Percentiles rank a stretch among this genome's conserved stretches.
phyloP scores from a whole-genome alignment of 2,888 invertebrate species.

The Lycophotia porphyrea region DNA sequence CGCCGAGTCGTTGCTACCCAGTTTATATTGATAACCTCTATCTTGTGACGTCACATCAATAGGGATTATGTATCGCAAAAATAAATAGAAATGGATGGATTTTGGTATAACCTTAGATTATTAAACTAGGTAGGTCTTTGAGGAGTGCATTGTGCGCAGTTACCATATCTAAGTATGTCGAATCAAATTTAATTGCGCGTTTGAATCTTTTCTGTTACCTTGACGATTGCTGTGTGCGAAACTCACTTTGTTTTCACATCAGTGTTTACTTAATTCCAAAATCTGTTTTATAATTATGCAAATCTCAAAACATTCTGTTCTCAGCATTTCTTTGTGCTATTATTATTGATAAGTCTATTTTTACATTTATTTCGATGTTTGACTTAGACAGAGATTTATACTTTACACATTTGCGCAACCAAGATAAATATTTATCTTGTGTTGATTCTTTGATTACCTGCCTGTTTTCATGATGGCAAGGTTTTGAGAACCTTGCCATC shows the following conservation, averaged over 20 bases:
- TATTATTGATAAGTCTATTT: constrained; percentile 24
- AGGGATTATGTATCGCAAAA: constrained; percentile 44
- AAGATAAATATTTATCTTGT: constrained; percentile 46
- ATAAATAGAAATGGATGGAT: constrained; percentile 49
- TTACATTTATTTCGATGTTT: constrained; percentile 31
- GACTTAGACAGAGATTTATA: neutral
- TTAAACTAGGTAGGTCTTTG: constrained; percentile 14
- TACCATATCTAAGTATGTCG: neutral
- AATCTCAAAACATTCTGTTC: constrained; percentile 1
- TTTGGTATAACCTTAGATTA: constrained; percentile 26
- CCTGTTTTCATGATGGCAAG: constrained; percentile 26
- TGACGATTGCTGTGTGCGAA: neutral
- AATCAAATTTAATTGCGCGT: constrained; percentile 19
- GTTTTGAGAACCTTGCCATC: no score
- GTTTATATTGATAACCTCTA: constrained; percentile 47
- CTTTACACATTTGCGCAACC: constrained; percentile 24
- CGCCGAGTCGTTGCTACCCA: constrained; percentile 61
- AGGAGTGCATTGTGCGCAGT: constrained; percentile 29
- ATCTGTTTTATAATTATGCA: neutral
- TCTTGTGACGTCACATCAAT: constrained; percentile 54
- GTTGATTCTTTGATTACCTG: constrained; percentile 35
- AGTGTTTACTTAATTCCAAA: neutral
- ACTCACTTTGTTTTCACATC: neutral
- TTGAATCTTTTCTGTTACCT: constrained; percentile 12
- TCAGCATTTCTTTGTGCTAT: constrained; percentile 9